A percentile compares a stretch with the other conserved stretches of the same genome.
phyloP scores from a whole-genome alignment of 2,113 vertebrate genomes.

The Megaceryle maxima region DNA sequence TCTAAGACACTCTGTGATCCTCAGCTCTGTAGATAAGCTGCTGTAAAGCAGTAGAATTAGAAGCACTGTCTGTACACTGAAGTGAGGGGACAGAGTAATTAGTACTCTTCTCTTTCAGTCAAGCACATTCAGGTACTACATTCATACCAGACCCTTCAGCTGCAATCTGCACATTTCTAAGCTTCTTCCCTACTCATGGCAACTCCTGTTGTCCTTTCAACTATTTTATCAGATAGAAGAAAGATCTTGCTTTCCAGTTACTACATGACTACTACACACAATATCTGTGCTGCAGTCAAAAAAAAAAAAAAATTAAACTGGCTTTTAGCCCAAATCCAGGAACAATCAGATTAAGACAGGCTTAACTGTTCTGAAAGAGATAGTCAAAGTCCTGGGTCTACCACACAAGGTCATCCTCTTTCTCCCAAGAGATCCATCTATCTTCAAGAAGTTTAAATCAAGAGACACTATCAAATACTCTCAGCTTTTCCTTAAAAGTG shows the following conservation, averaged over 20 bases:
- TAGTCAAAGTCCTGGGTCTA: not conserved
- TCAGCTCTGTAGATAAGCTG: not conserved
- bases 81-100: not conserved
- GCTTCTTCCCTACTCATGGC: not conserved
- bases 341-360: not conserved
- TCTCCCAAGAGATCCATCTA: not conserved
- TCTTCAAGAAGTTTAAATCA: not conserved
- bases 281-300: not conserved
- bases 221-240: not conserved
- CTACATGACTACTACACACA: not conserved
- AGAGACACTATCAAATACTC: not conserved
- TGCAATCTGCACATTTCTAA: not conserved
- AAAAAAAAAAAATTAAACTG: not conserved
- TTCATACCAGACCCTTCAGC: not conserved
- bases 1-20: not conserved
- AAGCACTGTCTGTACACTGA: not conserved
- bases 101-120: not conserved
- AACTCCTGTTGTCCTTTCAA: not conserved
- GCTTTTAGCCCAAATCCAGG: not conserved
- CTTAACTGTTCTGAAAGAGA: not conserved
- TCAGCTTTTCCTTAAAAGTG: not conserved
- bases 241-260: not conserved
- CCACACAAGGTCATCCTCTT: not conserved
- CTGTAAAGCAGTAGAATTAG: not conserved
- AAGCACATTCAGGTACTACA: fast-evolving